These are phyloP conservation scores for Acromyrmex heyeri DNA, from an alignment of 1,140 invertebrate species.

Conservation along the genomic window DNA sequence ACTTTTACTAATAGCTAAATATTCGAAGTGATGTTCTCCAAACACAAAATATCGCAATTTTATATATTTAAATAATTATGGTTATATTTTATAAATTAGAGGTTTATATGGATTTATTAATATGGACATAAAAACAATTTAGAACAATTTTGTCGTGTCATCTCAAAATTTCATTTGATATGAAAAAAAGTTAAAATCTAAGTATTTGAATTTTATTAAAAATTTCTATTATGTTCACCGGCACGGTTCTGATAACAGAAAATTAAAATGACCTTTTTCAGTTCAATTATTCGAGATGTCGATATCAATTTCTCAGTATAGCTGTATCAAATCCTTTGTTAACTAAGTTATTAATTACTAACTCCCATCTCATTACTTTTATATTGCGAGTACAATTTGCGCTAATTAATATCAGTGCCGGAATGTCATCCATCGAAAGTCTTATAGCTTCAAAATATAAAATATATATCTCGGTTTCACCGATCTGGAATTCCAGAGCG, in stretches of 20 bases:
- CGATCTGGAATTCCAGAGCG: conserved; percentile 61
- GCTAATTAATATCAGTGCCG: conserved; percentile 61
- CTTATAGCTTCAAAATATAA: conserved; percentile 9
- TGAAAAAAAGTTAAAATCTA: not conserved
- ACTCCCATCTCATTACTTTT: not conserved
- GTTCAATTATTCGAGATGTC: not conserved
- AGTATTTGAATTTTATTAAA: too few species aligned
- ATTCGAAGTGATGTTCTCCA: not conserved
- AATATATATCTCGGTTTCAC: conserved; percentile 58
- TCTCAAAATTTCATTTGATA: not conserved
- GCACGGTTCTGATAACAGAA: not conserved
- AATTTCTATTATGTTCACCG: too few species aligned
- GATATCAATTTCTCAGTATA: not conserved
- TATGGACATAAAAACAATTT: not conserved
- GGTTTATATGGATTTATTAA: not conserved
- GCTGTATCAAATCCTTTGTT: not conserved
- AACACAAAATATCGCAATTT: not conserved
- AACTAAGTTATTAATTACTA: not conserved
- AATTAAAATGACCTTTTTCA: not conserved
- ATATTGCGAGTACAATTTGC: not conserved
- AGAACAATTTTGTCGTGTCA: not conserved
- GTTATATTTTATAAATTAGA: not conserved
- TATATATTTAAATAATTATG: not conserved
- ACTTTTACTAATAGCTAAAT: not conserved
- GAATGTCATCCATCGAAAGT: not conserved